Base-by-base conservation (phyloP, 2,113 vertebrate genomes). In the Scomber japonicus region DNA sequence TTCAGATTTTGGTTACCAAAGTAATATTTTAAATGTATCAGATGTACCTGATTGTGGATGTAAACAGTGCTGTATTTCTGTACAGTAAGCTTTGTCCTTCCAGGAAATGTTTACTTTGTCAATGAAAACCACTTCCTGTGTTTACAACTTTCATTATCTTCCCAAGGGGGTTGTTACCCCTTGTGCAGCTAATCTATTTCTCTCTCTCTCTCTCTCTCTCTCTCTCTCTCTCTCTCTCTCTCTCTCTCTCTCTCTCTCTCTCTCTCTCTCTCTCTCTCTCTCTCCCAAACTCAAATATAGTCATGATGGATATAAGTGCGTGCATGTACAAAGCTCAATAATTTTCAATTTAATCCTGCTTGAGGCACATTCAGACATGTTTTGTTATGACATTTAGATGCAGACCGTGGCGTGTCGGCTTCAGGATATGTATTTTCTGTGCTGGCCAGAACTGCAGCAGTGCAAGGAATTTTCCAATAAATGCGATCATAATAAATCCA, bases 61-160 rank as follows among this genome's bases (percentile, higher is more conserved):
- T 19, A 35, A 50, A 66, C 46, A 8, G 27, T 27, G 31, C 55
- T 70, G 14, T 19, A 60, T 56, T 60, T 59, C 56, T 82, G 11
- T 63, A 62, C 70, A 69, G 46, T 55, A 72, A 55, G 46, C 59
- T 62, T 78, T 75, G 40, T 87, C 62, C 73, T 69, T 84, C 75
- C 82, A 84, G 78, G 78, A 90, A 88, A 86, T 93, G 80, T 92
- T 91, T 85, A 88, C 89, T 88, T 78, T 81, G 85, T 89, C 84
- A 89, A 71, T 87, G 75, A 78, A 84, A 90, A 85, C 83, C 72
- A 80, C 78, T 88, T 91, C 57, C 86, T 89, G 71, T 90, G 81
- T 92, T 93, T 91, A 81, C 75, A 83, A 30, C 78, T 86, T 86
- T 84, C 80, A 82, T 85, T 82, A 75, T 75, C 68, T 69, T 93